phyloP scores from a whole-genome alignment of 1,140 invertebrate species.

The Anoplolepis gracilipes region DNA sequence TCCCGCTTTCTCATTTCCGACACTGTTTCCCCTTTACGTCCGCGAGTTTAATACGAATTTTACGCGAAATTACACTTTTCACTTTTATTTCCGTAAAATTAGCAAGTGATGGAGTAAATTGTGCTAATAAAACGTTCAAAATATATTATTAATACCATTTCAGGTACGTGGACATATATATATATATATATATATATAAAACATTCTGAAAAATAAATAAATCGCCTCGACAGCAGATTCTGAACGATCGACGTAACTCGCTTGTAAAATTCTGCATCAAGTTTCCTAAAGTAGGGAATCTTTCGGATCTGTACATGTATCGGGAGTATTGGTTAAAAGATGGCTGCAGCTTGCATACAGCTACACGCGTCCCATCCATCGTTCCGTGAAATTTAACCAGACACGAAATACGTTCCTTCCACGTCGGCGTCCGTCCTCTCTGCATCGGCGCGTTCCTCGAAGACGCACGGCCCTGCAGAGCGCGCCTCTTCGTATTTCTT shows the following conservation, averaged over 20 bases:
- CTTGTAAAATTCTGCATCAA: slow-evolving; percentile 54
- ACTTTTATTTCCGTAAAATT: slow-evolving; percentile 9
- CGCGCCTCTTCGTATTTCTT: slow-evolving; percentile 52
- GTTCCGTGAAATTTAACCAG: slow-evolving; percentile 65
- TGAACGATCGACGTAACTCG: slow-evolving; percentile 52
- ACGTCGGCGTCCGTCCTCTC: slow-evolving; percentile 55
- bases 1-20: slow-evolving; percentile 25
- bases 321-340: slow-evolving; percentile 52
- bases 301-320: slow-evolving; percentile 30
- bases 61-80: slow-evolving; percentile 22
- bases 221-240: slow-evolving; percentile 7
- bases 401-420: slow-evolving; percentile 59
- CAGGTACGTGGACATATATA: neutral
- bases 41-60: slow-evolving; percentile 35
- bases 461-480: slow-evolving; percentile 32
- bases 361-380: slow-evolving; percentile 56
- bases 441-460: slow-evolving; percentile 40
- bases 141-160: neutral
- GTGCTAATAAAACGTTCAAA: too few relatives aligned
- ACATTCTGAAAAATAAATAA: neutral
- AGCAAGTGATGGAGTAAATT: neutral
- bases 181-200: neutral
- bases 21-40: neutral
- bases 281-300: slow-evolving; percentile 49
- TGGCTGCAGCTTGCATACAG: slow-evolving; percentile 39